Evolutionary conservation across 1,140 invertebrate genomes (phyloP).

Genomic region (Pseudoatta argentina): DNA sequence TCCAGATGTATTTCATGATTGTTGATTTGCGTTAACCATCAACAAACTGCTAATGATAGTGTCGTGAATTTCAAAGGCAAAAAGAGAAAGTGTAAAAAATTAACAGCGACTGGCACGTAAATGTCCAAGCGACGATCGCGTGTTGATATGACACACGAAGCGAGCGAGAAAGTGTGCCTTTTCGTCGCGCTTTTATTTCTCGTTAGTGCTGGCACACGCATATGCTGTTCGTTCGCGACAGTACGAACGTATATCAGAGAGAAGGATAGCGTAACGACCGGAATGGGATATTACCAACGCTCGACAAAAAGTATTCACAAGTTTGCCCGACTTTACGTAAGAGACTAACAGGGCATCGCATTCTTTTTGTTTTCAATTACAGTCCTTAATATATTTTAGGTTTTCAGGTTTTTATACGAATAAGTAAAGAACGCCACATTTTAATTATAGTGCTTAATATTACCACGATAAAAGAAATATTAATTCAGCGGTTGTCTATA

Average conservation of each 20-base stretch:
- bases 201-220: slow-evolving; percentile 47
- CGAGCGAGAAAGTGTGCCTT: slow-evolving; percentile 56
- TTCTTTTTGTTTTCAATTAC: background rate
- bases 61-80: slow-evolving; percentile 36
- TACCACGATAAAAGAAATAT: background rate
- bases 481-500: background rate
- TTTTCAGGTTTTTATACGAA: background rate
- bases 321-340: slow-evolving; percentile 33
- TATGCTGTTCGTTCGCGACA: slow-evolving; percentile 46
- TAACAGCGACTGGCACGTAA: slow-evolving; percentile 70
- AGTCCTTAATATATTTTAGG: background rate
- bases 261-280: slow-evolving; percentile 55
- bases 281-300: background rate
- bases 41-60: slow-evolving; percentile 32
- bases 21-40: background rate
- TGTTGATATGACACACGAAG: slow-evolving; percentile 65
- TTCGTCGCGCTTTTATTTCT: slow-evolving; percentile 65
- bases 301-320: slow-evolving; percentile 35
- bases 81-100: slow-evolving; percentile 73
- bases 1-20: background rate
- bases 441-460: background rate
- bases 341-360: background rate
- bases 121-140: slow-evolving; percentile 64
- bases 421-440: no score
- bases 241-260: slow-evolving; percentile 45